phyloP scores from a whole-genome alignment of 2,113 vertebrate species.

The Machaerirhynchus nigripectus region DNA sequence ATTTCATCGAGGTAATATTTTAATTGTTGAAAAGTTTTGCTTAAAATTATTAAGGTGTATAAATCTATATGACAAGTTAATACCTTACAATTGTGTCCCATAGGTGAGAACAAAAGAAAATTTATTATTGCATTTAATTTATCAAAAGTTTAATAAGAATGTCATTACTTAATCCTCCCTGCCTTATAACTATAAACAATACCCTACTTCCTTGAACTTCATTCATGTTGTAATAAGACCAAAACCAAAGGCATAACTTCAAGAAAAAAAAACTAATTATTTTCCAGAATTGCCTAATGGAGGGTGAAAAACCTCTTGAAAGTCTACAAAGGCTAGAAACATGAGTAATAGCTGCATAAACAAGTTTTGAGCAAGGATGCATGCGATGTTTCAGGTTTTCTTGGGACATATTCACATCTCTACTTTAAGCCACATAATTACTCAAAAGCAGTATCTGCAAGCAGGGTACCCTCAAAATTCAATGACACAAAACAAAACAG shows the following conservation, averaged over 20 bases:
- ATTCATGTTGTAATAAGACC: constrained; percentile 22
- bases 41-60: constrained; percentile 69
- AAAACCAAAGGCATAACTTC: constrained; percentile 46
- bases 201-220: constrained; percentile 42
- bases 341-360: neutral
- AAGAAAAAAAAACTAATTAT: constrained; percentile 45
- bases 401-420: neutral
- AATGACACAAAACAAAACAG: constrained; percentile 9
- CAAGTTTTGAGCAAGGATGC: neutral
- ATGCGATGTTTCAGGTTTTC: neutral
- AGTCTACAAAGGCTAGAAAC: neutral
- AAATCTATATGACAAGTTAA: constrained; percentile 70
- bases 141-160: constrained; percentile 75
- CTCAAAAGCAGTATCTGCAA: constrained; percentile 38
- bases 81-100: constrained; percentile 58
- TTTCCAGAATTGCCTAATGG: constrained; percentile 33
- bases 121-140: constrained; percentile 70
- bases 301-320: constrained; percentile 23
- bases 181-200: constrained; percentile 59
- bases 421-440: neutral
- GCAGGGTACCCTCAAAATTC: neutral
- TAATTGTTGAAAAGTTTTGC: constrained; percentile 55
- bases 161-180: constrained; percentile 55
- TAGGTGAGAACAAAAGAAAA: constrained; percentile 75
- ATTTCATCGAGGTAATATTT: constrained; percentile 48